Conservation (phyloP, 2,797 vertebrate species). For the Karalla daura region DNA sequence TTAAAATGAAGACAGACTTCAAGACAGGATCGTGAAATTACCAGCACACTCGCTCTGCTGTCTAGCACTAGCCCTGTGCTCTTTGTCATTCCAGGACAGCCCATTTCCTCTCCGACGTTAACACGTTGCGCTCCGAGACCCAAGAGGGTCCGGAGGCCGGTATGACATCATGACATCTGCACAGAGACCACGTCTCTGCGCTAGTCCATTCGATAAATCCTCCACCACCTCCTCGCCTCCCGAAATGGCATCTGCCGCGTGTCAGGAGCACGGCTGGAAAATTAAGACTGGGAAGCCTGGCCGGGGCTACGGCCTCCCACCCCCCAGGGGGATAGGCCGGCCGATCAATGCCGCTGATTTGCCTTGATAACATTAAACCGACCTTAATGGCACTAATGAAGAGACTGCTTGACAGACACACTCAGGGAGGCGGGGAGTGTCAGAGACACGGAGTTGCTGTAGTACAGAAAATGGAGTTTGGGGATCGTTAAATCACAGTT, state of each 20-base stretch:
- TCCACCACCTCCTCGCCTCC: conserved; percentile 10
- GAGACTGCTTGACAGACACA: conserved; percentile 67
- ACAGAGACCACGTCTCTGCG: conserved; percentile 63
- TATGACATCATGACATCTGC: conserved; percentile 74
- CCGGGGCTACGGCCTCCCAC: conserved; percentile 37
- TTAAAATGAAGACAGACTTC: too few species aligned
- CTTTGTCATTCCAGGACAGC: background rate
- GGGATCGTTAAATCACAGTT: background rate
- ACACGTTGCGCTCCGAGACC: conserved; percentile 19
- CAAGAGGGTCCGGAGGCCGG: conserved; percentile 36
- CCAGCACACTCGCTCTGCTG: background rate
- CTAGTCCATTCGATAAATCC: conserved; percentile 54
- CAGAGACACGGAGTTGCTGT: conserved; percentile 27
- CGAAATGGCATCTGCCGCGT: conserved; percentile 6
- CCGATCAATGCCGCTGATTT: conserved; percentile 70
- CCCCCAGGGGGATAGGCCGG: conserved; percentile 57
- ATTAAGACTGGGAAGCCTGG: conserved; percentile 46
- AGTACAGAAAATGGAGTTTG: conserved; percentile 13
- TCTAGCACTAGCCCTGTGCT: background rate
- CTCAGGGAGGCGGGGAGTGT: conserved; percentile 43
- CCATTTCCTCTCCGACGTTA: conserved; percentile 2
- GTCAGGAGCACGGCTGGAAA: conserved; percentile 27
- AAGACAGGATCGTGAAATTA: background rate
- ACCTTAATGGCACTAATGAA: conserved; percentile 79
- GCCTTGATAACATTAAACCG: conserved; percentile 74